These are phyloP conservation scores for Cladopsammia gracilis DNA, from an alignment of 64 coral and sea anemone species.

Conservation along the genomic window DNA sequence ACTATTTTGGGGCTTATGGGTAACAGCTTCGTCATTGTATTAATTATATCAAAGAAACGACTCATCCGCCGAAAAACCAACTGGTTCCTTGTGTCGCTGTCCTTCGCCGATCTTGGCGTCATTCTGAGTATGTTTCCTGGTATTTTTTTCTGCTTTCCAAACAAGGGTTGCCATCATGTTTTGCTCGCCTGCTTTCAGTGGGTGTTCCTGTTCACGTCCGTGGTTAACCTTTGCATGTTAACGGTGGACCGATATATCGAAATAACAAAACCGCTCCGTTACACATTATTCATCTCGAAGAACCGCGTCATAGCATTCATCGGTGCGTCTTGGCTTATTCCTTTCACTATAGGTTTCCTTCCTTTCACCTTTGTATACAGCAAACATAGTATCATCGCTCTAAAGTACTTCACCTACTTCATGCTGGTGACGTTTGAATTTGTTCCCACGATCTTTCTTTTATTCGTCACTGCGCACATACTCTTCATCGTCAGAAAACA, in stretches of 20 bases:
- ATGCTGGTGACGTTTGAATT: background rate
- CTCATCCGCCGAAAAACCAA: background rate
- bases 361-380: background rate
- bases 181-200: background rate
- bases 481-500: slow-evolving; percentile 26
- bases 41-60: background rate
- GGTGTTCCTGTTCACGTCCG: slow-evolving; percentile 6
- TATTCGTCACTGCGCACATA: background rate
- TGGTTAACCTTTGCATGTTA: background rate
- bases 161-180: background rate
- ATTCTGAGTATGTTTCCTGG: background rate
- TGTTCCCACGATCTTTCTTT: background rate
- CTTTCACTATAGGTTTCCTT: background rate
- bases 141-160: background rate
- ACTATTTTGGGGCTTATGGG: background rate
- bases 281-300: background rate
- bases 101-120: slow-evolving; percentile 8
- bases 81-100: slow-evolving; percentile 6
- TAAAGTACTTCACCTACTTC: background rate
- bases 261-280: background rate
- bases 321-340: background rate
- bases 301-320: background rate
- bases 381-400: background rate
- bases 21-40: slow-evolving; percentile 13
- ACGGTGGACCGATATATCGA: slow-evolving; percentile 13